Evolutionary conservation across 2,113 vertebrate species (phyloP), one percentile per base, ranked within the genome.

Genomic region (Cyprinus carpio): DNA sequence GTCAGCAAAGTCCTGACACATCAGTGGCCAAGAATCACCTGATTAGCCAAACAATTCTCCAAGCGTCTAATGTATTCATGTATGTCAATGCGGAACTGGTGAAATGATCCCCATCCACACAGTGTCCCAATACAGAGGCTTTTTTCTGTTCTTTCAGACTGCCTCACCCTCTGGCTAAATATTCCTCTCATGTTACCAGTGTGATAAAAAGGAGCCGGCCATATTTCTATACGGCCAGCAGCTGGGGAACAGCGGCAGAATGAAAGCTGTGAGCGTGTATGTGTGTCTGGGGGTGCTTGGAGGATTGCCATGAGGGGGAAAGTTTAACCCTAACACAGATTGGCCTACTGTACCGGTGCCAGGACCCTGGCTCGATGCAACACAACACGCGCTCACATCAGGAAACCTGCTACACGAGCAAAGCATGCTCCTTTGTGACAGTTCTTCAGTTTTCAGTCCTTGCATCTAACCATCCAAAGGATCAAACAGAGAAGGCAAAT

Each of bases 401-500:
- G 31, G 49, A 54, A 72, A 71, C 29, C 81, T 72, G 65, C 81
- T 56, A 34, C 10, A 51, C n/a, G 77, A 64, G 80, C 25, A 85
- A 75, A 34, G 81, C 86, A 84, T 64, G n/a, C 82, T 83, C 58
- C 40, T 65, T 80, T 86, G 56, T 12, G 34, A 67, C 65, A 54
- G 18, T 13, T 82, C 49, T 6, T 13, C 3, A 34, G 81, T 79
- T 85, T 77, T 75, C 16, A 76, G 18, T 79, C 67, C 62, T 62
- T 37, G 78, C 72, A 72, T 72, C 78, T 18, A 84, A 86, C 54
- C 31, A 43, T 86, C 2, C 40, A 72, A 80, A 86, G 84, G 82
- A 90, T 85, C 67, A 87, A 88, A 87, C 83, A 82, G 76, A 91
- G 91, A 88, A 89, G 90, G 90, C 82, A 88, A 60, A 88, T 86